Percentiles rank a stretch among this genome's conserved stretches.
Evolutionary conservation across 2,797 vertebrate species (phyloP).

Genomic region (Acanthurus leucopareius): DNA sequence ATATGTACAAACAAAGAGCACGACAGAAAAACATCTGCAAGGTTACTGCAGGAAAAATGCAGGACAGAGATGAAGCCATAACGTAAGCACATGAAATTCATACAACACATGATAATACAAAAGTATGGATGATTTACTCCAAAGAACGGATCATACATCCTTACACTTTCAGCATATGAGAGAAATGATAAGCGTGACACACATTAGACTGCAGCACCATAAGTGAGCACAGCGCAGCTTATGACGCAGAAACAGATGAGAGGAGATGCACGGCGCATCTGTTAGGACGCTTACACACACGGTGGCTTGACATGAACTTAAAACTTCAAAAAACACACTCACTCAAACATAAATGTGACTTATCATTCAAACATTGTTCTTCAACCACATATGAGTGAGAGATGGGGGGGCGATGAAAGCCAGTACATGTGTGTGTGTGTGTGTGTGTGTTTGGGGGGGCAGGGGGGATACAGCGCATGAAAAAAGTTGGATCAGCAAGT

Average conservation of each 20-base stretch:
- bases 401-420: slow-evolving; percentile 59
- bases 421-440: slow-evolving; percentile 31
- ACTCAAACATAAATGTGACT: slow-evolving; percentile 15
- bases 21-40: slow-evolving; percentile 16
- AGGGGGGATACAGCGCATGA: slow-evolving; percentile 53
- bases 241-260: slow-evolving; percentile 27
- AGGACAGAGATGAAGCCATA: slow-evolving; percentile 47
- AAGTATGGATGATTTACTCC: slow-evolving; percentile 21
- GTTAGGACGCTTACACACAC: slow-evolving; percentile 35
- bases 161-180: slow-evolving; percentile 7
- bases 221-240: slow-evolving; percentile 58
- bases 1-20: slow-evolving; percentile 30
- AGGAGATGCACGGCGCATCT: slow-evolving; percentile 38
- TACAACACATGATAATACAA: slow-evolving; percentile 33
- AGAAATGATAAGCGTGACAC: slow-evolving; percentile 31
- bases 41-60: slow-evolving; percentile 27
- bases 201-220: slow-evolving; percentile 21
- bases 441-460: neutral
- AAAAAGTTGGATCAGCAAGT: slow-evolving; percentile 71
- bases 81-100: slow-evolving; percentile 39
- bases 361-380: slow-evolving; percentile 20
- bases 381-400: slow-evolving; percentile 37
- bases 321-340: slow-evolving; percentile 17
- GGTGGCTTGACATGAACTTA: neutral
- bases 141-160: neutral